phyloP scores from a whole-genome alignment of 2,797 vertebrate genomes.

The Manis javanica region DNA sequence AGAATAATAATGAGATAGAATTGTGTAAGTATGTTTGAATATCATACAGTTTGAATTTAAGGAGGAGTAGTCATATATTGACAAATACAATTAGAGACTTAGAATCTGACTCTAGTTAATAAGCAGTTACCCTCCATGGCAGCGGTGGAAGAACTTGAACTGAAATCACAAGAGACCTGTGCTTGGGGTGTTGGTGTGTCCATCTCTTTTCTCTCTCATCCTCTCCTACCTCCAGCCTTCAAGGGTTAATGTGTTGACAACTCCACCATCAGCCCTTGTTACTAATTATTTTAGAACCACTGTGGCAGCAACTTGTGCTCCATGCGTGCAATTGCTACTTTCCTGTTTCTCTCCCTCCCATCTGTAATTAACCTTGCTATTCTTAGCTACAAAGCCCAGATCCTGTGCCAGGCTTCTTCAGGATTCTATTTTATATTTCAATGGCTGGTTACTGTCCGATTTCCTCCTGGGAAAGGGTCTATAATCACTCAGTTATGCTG shows the following conservation, averaged over 20 bases:
- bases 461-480: constrained; percentile 55
- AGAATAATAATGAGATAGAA: neutral
- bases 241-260: constrained; percentile 75
- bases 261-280: constrained; percentile 76
- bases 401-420: constrained; percentile 53
- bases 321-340: constrained; percentile 66
- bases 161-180: neutral
- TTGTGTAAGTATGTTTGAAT: neutral
- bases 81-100: neutral
- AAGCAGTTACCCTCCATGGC: neutral
- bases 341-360: constrained; percentile 22
- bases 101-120: neutral
- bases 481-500: constrained; percentile 69
- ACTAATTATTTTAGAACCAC: constrained; percentile 82
- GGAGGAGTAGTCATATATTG: neutral
- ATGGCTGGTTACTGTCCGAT: constrained; percentile 43
- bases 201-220: no score
- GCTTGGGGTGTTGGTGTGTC: neutral
- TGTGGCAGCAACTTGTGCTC: constrained; percentile 75
- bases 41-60: neutral
- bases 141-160: neutral
- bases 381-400: constrained; percentile 76
- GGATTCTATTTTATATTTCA: constrained; percentile 72
- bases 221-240: constrained; percentile 17
- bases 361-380: constrained; percentile 82